Conservation (phyloP, 2,888 invertebrate genomes). For the Chironomus tentans region DNA sequence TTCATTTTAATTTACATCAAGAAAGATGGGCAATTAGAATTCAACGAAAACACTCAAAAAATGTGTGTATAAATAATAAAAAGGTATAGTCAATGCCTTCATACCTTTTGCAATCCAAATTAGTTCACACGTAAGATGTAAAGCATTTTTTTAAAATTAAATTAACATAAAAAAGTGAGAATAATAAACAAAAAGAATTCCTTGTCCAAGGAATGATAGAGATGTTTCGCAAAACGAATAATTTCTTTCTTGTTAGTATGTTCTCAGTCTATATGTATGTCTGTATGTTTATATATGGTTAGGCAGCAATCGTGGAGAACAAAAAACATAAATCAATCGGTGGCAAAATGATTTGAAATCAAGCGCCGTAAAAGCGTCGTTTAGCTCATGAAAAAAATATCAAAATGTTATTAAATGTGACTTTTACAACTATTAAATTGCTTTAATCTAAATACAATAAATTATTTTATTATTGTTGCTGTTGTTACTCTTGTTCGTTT, state of each 20-base stretch:
- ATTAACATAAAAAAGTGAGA: background rate
- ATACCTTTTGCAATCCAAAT: too few species aligned
- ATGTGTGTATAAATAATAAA: too few species aligned
- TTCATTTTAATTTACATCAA: background rate
- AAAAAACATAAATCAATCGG: slow-evolving; percentile 7
- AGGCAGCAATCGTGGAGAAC: background rate
- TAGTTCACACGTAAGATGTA: too few species aligned
- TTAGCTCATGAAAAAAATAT: slow-evolving; percentile 11
- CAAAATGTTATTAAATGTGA: slow-evolving; percentile 20
- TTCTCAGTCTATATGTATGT: background rate
- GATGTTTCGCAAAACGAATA: background rate
- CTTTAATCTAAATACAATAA: slow-evolving; percentile 19
- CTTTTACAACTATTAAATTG: slow-evolving; percentile 24
- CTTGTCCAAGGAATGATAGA: background rate
- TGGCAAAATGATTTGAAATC: slow-evolving; percentile 12
- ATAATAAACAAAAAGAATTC: background rate
- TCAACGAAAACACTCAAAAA: too few species aligned
- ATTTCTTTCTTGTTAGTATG: background rate
- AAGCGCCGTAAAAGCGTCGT: slow-evolving; percentile 10
- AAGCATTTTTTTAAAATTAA: background rate
- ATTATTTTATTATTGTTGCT: slow-evolving; percentile 12
- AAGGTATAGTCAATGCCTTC: too few species aligned
- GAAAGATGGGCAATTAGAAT: too few species aligned
- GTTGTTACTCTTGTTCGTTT: too few species aligned
- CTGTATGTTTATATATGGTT: background rate